These are phyloP conservation scores for Muntiacus muntjak DNA, from an alignment of 2,113 vertebrate species.

Conservation along the genomic window DNA sequence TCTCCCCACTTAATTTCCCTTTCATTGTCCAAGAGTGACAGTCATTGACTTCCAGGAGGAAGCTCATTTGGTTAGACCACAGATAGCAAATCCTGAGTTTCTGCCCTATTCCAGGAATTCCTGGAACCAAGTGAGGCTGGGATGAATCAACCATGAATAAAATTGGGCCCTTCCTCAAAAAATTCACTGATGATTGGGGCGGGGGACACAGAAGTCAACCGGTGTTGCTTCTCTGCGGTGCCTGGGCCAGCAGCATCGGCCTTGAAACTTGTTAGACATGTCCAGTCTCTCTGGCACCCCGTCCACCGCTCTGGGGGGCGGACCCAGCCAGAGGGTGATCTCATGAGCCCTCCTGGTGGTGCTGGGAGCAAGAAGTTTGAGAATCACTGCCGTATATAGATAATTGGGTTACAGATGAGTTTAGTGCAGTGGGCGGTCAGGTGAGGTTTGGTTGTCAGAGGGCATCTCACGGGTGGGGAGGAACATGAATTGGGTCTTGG, in stretches of 20 bases:
- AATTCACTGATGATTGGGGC: not conserved
- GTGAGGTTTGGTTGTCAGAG: not conserved
- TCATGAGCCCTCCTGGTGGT: not conserved
- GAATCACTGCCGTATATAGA: too few relatives aligned
- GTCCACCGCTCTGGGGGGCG: not conserved
- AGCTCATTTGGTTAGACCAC: not conserved
- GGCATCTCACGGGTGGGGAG: not conserved
- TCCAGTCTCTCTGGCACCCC: not conserved
- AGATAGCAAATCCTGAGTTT: not conserved
- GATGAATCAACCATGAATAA: not conserved
- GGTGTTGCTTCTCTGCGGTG: not conserved
- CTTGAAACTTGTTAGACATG: not conserved
- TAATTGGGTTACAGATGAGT: not conserved
- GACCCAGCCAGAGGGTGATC: not conserved
- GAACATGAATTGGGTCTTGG: not conserved
- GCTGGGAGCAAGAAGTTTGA: not conserved
- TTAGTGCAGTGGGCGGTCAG: rapidly evolving
- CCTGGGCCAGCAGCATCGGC: too few relatives aligned
- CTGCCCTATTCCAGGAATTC: not conserved
- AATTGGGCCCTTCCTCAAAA: not conserved
- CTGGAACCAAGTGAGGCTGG: not conserved
- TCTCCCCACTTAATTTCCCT: not conserved
- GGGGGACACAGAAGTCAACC: rapidly evolving
- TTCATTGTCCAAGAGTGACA: not conserved
- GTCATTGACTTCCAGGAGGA: not conserved